A percentile compares a stretch with the other conserved stretches of the same genome.
phyloP scores from a whole-genome alignment of 2,888 invertebrate genomes.

The Liodrosophila aerea region DNA sequence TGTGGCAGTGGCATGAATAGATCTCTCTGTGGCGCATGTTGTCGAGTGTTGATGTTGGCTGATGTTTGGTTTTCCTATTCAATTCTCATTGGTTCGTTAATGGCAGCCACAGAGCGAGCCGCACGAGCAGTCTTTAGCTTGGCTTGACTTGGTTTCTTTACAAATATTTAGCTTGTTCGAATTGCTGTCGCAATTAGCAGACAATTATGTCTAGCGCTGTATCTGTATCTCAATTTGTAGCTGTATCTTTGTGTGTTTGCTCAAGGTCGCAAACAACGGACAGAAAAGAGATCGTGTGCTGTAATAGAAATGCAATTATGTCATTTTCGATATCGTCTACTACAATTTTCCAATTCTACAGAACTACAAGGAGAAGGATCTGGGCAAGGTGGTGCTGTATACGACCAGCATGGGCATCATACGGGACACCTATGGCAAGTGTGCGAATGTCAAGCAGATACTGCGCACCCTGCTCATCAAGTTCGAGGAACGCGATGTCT shows the following conservation, averaged over 20 bases:
- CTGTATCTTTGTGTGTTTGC: conserved; percentile 7
- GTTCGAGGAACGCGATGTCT: conserved; percentile 96
- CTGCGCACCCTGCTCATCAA: conserved; percentile 94
- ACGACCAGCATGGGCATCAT: conserved; percentile 97
- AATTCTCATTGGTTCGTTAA: conserved; percentile 23
- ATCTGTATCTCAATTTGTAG: conserved; percentile 1
- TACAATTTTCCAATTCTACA: conserved; percentile 81
- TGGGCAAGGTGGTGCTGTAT: conserved; percentile 95
- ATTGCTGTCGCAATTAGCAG: conserved; percentile 29
- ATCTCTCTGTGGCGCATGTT: background rate
- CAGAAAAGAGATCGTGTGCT: background rate
- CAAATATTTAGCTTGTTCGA: conserved; percentile 32
- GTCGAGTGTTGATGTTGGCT: conserved; percentile 6
- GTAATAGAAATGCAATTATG: background rate
- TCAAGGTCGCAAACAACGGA: conserved; percentile 16
- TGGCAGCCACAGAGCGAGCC: conserved; percentile 20
- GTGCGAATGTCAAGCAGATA: conserved; percentile 95
- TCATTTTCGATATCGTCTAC: background rate
- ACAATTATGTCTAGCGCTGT: conserved; percentile 11
- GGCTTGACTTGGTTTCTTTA: conserved; percentile 30
- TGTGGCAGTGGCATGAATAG: too few relatives aligned
- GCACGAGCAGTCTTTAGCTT: conserved; percentile 12
- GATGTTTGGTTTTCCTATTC: conserved; percentile 7
- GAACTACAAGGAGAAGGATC: conserved; percentile 95
- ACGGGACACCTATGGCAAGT: conserved; percentile 93